Percentiles rank a stretch among this genome's conserved stretches.
These are phyloP conservation scores for Ganaspis sp. DNA, from an alignment of 1,140 invertebrate species.

Conservation along the genomic window DNA sequence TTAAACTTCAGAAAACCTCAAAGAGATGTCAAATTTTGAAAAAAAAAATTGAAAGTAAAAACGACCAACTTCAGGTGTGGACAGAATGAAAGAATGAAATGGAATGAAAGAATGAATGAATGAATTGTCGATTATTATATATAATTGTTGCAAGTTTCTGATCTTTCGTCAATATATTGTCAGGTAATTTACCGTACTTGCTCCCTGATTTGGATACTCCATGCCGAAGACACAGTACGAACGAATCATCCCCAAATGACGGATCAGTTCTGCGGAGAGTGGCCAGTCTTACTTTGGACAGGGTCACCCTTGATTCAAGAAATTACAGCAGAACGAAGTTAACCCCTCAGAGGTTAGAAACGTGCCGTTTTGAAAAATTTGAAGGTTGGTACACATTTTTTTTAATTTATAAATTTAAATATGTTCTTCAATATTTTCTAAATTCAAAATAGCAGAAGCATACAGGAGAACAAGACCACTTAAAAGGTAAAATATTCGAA, in stretches of 20 bases:
- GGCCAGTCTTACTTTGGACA: constrained; percentile 86
- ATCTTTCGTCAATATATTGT: background rate
- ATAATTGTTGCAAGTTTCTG: background rate
- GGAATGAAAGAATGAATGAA: no score
- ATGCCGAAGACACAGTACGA: constrained; percentile 72
- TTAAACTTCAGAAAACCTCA: background rate
- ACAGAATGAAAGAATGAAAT: no score
- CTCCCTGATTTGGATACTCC: constrained; percentile 34
- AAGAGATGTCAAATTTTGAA: no score
- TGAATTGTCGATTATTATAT: no score
- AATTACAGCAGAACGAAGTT: constrained; percentile 76
- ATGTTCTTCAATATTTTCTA: background rate
- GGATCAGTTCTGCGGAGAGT: constrained; percentile 88
- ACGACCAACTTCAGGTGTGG: no score
- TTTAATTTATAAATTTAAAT: background rate
- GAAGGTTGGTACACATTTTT: constrained; percentile 92
- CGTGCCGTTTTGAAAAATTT: constrained; percentile 90
- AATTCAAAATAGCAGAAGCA: background rate
- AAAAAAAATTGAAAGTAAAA: no score
- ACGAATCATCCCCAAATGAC: constrained; percentile 75
- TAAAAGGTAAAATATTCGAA: no score
- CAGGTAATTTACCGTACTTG: background rate
- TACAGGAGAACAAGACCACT: no score
- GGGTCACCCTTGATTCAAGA: constrained; percentile 78
- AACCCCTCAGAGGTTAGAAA: constrained; percentile 90